These are phyloP conservation scores for Gobio occitaniae DNA, from an alignment of 2,797 vertebrate genomes.

Conservation along the genomic window DNA sequence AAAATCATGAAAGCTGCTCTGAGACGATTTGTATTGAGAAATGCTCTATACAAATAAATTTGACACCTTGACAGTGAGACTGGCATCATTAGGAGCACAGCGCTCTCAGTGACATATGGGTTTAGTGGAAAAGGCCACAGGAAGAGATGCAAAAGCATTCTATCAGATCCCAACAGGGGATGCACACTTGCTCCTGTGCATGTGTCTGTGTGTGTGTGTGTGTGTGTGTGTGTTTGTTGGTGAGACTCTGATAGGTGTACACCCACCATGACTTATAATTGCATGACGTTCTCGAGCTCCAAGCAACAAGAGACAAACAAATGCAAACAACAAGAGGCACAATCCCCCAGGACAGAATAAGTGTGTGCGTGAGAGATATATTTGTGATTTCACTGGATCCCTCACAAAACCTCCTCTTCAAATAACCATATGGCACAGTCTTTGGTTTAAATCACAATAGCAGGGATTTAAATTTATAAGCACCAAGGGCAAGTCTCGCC, in stretches of 20 bases:
- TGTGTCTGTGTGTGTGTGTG: not conserved
- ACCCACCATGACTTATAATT: conserved; percentile 54
- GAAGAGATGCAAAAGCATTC: conserved; percentile 44
- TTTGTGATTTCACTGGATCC: conserved; percentile 37
- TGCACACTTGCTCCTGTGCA: conserved; percentile 10
- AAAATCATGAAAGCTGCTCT: not conserved
- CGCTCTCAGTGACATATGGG: conserved; percentile 26
- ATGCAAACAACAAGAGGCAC: conserved; percentile 51
- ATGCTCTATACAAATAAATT: not conserved
- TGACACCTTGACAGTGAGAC: conserved; percentile 1
- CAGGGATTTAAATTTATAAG: conserved; percentile 31
- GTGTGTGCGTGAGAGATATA: conserved; percentile 20
- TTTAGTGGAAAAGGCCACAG: conserved; percentile 49
- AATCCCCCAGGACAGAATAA: conserved; percentile 38
- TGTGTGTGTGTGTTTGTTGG: not conserved
- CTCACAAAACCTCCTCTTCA: conserved; percentile 34
- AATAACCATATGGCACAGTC: conserved; percentile 37
- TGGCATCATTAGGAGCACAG: conserved; percentile 25
- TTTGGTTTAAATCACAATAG: conserved; percentile 20
- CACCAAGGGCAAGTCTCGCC: not conserved
- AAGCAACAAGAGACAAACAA: conserved; percentile 58
- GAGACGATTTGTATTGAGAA: not conserved
- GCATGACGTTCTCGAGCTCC: conserved; percentile 54
- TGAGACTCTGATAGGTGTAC: conserved; percentile 6
- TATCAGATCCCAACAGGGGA: conserved; percentile 41